These are phyloP conservation scores for Napeogenes inachia DNA, from an alignment of 2,888 invertebrate genomes.

Conservation along the genomic window DNA sequence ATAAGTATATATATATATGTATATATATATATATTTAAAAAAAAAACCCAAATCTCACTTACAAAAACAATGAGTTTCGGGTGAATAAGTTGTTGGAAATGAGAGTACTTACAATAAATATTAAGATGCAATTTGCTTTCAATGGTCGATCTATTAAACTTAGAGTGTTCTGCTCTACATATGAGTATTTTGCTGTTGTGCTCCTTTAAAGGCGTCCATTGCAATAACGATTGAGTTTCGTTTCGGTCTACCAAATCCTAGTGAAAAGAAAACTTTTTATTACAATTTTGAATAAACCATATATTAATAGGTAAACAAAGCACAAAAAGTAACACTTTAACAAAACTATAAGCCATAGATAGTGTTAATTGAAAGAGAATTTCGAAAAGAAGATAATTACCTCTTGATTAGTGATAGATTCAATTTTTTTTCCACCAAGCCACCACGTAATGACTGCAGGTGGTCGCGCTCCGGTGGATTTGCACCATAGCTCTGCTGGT, in stretches of 20 bases:
- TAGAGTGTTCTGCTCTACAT: constrained; percentile 88
- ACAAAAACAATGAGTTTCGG: background rate
- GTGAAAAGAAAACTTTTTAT: constrained; percentile 9
- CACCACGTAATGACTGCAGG: constrained; percentile 92
- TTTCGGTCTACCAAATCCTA: constrained; percentile 82
- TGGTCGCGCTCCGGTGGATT: constrained; percentile 89
- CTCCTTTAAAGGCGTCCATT: constrained; percentile 84
- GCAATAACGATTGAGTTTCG: constrained; percentile 87
- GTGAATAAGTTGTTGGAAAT: background rate
- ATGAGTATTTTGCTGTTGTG: constrained; percentile 88
- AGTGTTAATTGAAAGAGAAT: background rate
- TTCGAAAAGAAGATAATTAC: constrained; percentile 34
- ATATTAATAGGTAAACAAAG: no score
- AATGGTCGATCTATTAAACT: constrained; percentile 83
- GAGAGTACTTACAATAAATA: constrained; percentile 86
- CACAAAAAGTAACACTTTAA: no score
- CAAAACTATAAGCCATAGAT: background rate
- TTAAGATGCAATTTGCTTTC: constrained; percentile 90
- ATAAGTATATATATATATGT: no score
- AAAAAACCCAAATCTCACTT: no score
- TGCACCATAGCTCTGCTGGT: constrained; percentile 89
- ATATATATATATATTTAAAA: no score
- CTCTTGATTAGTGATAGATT: constrained; percentile 57
- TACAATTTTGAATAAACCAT: constrained; percentile 5
- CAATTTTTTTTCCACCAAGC: constrained; percentile 84